A percentile compares a stretch with the other conserved stretches of the same genome.
Evolutionary conservation across 2,888 invertebrate species (phyloP).

Genomic region (Acronicta leporina): DNA sequence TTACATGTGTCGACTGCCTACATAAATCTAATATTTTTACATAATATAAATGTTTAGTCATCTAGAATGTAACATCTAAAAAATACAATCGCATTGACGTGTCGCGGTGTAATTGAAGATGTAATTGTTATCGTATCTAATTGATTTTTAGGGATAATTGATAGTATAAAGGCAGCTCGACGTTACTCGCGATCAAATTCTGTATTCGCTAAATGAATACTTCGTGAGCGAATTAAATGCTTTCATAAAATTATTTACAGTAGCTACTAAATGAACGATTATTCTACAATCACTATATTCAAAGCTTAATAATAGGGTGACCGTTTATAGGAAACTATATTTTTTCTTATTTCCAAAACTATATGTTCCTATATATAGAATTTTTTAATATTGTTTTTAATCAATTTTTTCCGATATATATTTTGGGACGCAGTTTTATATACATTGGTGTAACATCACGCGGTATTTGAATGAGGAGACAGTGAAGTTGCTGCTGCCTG

Average conservation of each 20-base stretch:
- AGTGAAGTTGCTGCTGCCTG: slow-evolving; percentile 16
- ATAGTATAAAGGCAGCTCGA: slow-evolving; percentile 35
- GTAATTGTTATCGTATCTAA: slow-evolving; percentile 42
- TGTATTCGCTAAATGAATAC: slow-evolving; percentile 1
- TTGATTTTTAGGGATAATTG: slow-evolving; percentile 37
- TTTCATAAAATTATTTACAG: slow-evolving; percentile 7
- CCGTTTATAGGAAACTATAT: slow-evolving; percentile 56
- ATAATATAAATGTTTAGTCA: slow-evolving; percentile 27
- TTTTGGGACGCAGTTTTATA: slow-evolving; percentile 61
- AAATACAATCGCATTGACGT: not conserved
- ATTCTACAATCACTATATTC: slow-evolving; percentile 52
- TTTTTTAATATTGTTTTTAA: slow-evolving; percentile 59
- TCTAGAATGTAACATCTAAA: slow-evolving; percentile 19
- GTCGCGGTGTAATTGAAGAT: slow-evolving; percentile 11
- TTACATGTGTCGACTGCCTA: slow-evolving; percentile 16
- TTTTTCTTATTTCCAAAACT: slow-evolving; percentile 56
- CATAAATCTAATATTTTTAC: slow-evolving; percentile 30
- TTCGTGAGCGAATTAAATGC: not conserved
- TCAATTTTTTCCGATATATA: slow-evolving; percentile 61
- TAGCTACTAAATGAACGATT: slow-evolving; percentile 33
- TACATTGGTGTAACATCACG: slow-evolving; percentile 51
- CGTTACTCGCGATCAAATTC: slow-evolving; percentile 5
- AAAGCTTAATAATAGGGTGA: slow-evolving; percentile 60
- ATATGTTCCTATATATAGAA: slow-evolving; percentile 68
- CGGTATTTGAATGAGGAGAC: slow-evolving; percentile 40